Percentiles rank a stretch among this genome's conserved stretches.
These are phyloP conservation scores for Eudyptes chrysolophus DNA, from an alignment of 2,113 vertebrate species.

Conservation along the genomic window DNA sequence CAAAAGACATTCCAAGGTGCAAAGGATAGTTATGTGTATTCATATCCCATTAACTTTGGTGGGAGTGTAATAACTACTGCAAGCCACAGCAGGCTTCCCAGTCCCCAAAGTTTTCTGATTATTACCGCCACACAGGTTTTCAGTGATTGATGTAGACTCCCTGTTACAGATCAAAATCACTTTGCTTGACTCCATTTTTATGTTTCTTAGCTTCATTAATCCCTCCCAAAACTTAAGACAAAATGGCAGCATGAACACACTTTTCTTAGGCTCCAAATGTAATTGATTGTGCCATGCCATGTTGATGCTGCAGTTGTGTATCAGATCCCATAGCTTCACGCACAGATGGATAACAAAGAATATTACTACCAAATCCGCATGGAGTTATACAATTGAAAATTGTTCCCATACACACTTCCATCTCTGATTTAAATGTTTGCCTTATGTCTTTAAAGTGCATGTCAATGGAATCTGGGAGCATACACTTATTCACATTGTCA, in stretches of 20 bases:
- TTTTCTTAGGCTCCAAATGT: background rate
- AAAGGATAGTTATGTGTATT: background rate
- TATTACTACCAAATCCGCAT: background rate
- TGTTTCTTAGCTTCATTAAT: background rate
- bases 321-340: background rate
- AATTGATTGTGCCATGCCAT: background rate
- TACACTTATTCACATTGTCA: background rate
- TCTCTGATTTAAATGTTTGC: slow-evolving; percentile 47
- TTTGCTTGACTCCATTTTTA: background rate
- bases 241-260: background rate
- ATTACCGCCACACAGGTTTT: background rate
- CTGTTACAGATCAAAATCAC: background rate
- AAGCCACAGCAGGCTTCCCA: background rate
- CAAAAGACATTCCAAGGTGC: background rate
- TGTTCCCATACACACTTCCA: slow-evolving; percentile 16
- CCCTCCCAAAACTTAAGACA: background rate
- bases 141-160: background rate
- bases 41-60: background rate
- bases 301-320: background rate
- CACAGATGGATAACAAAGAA: slow-evolving; percentile 10
- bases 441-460: background rate
- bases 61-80: background rate
- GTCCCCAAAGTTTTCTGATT: background rate
- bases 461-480: background rate
- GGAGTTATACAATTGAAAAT: slow-evolving; percentile 26